phyloP scores from a whole-genome alignment of 2,888 invertebrate genomes.

The Drosophila mettleri region DNA sequence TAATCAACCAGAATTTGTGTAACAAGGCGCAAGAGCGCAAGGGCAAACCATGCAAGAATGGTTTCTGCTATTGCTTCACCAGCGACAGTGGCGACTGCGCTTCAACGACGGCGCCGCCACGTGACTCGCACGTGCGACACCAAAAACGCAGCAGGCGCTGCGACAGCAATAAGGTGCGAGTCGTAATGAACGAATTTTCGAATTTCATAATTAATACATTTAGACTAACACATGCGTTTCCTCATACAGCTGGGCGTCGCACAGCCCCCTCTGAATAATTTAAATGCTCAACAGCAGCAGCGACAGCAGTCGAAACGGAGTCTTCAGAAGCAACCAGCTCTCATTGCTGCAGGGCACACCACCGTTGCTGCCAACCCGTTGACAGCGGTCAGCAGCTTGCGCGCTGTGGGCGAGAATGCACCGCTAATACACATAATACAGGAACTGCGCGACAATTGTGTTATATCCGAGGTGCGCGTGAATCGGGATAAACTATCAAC shows the following conservation, averaged over 20 bases:
- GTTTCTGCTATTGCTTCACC: conserved; percentile 85
- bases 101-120: conserved; percentile 50
- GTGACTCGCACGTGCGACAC: conserved; percentile 67
- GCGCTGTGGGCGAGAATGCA: conserved; percentile 65
- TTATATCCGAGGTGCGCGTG: conserved; percentile 83
- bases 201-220: neutral
- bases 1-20: conserved; percentile 82
- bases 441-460: conserved; percentile 83
- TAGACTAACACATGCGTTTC: conserved; percentile 3
- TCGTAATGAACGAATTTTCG: neutral
- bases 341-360: neutral
- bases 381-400: conserved; percentile 72
- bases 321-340: conserved; percentile 35
- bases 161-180: conserved; percentile 65
- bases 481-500: conserved; percentile 74
- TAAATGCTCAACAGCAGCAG: conserved; percentile 36
- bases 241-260: conserved; percentile 9
- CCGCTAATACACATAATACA: conserved; percentile 84
- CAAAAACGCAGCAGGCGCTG: conserved; percentile 67
- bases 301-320: conserved; percentile 31
- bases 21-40: conserved; percentile 83
- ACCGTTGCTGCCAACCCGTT: conserved; percentile 39
- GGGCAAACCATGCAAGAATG: conserved; percentile 83
- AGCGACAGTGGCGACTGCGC: conserved; percentile 84
- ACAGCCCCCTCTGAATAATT: conserved; percentile 41